Base-by-base conservation (phyloP, 2,797 vertebrate species). In the Scleropages formosus region DNA sequence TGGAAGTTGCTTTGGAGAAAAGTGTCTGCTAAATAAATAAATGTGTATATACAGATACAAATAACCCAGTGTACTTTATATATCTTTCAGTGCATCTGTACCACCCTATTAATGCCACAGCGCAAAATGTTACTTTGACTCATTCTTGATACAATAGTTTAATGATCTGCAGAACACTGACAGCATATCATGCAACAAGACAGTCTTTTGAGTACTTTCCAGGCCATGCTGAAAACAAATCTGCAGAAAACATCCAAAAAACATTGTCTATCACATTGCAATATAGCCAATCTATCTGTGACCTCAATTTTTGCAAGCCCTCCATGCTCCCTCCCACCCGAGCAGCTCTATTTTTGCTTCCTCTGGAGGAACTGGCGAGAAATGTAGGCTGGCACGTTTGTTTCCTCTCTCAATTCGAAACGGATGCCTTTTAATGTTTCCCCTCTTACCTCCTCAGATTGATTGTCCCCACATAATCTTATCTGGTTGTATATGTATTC, bases 351-450 rank as follows among this genome's bases (percentile, higher is more conserved):
- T 78, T 76, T 75, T 59, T 75, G 72, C 73, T 77, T 74, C 81
- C 72, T 70, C 80, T 85, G 77, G 82, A 78, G 78, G 49, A 9
- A 69, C 24, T 61, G 0, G 27, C 78, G 24, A 72, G 62, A 77
- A 81, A 86, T 81, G 80, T 83, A 79, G 81, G 83, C 78, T 80
- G 78, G 76, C 63, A 73, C 72, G 71, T 80, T 66, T 78, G 49
- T 77, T 70, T 77, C 74, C 78, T 79, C n/a, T 79, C 78, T 46
- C 47, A 51, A 74, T 74, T 53, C 10, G 3, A 73, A 51, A 77
- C 47, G 64, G 73, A 68, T 73, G 53, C 73, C 74, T 61, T 66
- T 12, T 75, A 46, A 66, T 70, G 39, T 72, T 76, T 68, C 4
- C 26, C 60, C 31, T 10, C 69, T 58, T 46, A 58, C 26, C 51